These are phyloP conservation scores for Rhadina sibilatrix DNA, from an alignment of 2,113 vertebrate species.

Conservation along the genomic window DNA sequence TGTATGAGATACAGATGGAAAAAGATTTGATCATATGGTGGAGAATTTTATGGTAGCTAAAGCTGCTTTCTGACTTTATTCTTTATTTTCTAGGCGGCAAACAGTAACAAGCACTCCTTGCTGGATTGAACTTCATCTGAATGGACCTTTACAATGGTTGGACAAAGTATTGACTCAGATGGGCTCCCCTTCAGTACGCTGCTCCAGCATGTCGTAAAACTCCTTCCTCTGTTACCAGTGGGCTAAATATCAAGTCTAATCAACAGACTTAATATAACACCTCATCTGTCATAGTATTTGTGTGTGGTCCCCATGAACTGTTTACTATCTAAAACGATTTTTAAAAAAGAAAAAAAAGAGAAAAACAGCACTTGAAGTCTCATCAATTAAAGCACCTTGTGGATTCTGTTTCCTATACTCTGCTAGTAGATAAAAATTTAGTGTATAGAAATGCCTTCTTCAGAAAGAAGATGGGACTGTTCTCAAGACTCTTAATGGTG, in stretches of 20 bases:
- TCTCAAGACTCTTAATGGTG: conserved; percentile 78
- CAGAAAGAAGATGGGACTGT: conserved; percentile 69
- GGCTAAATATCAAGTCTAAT: conserved; percentile 66
- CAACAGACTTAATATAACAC: conserved; percentile 79
- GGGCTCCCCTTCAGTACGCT: conserved; percentile 96
- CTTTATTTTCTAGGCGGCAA: conserved; percentile 81
- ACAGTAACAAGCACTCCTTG: conserved; percentile 98
- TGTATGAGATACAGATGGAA: background rate
- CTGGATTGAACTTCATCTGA: conserved; percentile 98
- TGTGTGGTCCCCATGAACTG: conserved; percentile 80
- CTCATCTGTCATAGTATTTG: conserved; percentile 79
- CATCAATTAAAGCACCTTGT: conserved; percentile 88
- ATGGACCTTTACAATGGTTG: conserved; percentile 96
- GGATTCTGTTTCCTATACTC: conserved; percentile 80
- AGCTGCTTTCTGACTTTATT: background rate
- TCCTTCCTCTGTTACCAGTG: conserved; percentile 24
- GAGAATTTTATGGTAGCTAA: background rate
- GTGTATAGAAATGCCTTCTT: conserved; percentile 79
- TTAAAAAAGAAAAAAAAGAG: background rate
- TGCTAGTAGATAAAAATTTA: conserved; percentile 82
- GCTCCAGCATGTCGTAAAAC: conserved; percentile 96
- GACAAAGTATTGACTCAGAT: conserved; percentile 99
- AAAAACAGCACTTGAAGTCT: conserved; percentile 85
- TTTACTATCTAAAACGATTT: conserved; percentile 74
- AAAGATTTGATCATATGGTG: background rate